Conservation (phyloP, 2,113 vertebrate species). For the Chlamydotis undulata region DNA sequence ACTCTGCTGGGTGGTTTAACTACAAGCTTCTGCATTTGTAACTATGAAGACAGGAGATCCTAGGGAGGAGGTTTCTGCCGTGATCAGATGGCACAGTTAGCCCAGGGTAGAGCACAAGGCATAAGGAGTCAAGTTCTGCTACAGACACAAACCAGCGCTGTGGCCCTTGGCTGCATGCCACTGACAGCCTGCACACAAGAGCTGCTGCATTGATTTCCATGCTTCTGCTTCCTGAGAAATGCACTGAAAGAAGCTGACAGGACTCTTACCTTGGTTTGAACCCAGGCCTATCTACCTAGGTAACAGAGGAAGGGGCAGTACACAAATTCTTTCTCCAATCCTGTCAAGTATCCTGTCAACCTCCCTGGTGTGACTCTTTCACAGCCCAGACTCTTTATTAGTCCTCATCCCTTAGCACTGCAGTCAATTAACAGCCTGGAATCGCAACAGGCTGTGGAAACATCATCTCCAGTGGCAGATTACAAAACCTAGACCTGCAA, state of each 20-base stretch:
- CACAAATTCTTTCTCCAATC: neutral
- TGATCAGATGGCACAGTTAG: no score
- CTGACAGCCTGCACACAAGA: neutral
- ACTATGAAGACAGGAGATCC: neutral
- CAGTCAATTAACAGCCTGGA: neutral
- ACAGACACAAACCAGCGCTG: rapidly evolving
- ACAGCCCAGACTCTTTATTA: neutral
- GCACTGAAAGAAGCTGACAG: neutral
- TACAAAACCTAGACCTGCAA: neutral
- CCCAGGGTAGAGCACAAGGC: neutral
- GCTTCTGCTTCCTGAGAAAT: neutral
- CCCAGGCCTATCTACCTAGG: neutral
- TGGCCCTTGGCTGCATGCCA: neutral
- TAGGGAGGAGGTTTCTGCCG: neutral
- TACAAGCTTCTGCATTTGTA: neutral
- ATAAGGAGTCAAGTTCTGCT: neutral
- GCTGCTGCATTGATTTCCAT: neutral
- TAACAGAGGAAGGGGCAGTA: neutral
- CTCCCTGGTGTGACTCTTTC: neutral
- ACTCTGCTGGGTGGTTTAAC: neutral
- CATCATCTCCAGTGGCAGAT: neutral
- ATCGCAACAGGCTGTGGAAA: neutral
- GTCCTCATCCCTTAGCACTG: neutral
- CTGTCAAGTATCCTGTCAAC: neutral
- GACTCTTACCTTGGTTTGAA: neutral